phyloP scores from a whole-genome alignment of 2,888 invertebrate genomes.

The Arge pagana region DNA sequence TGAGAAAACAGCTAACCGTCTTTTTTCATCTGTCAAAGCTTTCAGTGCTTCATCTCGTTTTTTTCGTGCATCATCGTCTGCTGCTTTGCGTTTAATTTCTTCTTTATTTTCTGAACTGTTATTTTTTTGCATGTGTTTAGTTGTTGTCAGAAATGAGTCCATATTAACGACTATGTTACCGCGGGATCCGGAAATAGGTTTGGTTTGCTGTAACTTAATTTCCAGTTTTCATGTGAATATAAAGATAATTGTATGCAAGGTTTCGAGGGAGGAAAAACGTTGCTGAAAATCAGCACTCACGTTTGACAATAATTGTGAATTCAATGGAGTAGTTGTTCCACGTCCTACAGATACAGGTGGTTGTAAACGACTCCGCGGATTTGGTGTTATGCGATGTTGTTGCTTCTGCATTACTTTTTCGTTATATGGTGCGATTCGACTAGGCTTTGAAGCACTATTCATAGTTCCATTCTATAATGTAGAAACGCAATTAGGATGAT shows the following conservation, averaged over 20 bases:
- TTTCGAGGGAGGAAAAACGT: too few relatives aligned
- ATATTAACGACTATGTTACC: constrained; percentile 46
- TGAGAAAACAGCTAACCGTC: constrained; percentile 53
- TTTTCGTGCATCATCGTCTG: constrained; percentile 61
- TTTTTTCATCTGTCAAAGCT: constrained; percentile 64
- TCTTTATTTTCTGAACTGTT: constrained; percentile 44
- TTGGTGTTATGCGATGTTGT: constrained; percentile 45
- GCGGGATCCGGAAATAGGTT: constrained; percentile 55
- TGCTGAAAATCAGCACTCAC: constrained; percentile 32
- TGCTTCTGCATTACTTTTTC: constrained; percentile 37
- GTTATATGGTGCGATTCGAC: constrained; percentile 25
- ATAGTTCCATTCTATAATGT: constrained; percentile 37
- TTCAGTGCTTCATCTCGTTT: constrained; percentile 67
- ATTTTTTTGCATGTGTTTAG: constrained; percentile 48
- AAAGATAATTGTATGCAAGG: too few relatives aligned
- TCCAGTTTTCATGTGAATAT: too few relatives aligned
- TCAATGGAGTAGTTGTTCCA: constrained; percentile 44
- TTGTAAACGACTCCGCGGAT: constrained; percentile 42
- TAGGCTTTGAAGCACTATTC: constrained; percentile 27
- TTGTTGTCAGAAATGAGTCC: constrained; percentile 42
- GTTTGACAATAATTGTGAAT: constrained; percentile 29
- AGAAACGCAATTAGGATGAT: background rate
- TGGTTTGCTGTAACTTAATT: constrained; percentile 1
- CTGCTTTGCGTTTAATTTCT: constrained; percentile 50
- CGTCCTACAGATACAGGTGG: constrained; percentile 45